These are phyloP conservation scores for Anguilla anguilla DNA, from an alignment of 2,797 vertebrate species.

Conservation along the genomic window DNA sequence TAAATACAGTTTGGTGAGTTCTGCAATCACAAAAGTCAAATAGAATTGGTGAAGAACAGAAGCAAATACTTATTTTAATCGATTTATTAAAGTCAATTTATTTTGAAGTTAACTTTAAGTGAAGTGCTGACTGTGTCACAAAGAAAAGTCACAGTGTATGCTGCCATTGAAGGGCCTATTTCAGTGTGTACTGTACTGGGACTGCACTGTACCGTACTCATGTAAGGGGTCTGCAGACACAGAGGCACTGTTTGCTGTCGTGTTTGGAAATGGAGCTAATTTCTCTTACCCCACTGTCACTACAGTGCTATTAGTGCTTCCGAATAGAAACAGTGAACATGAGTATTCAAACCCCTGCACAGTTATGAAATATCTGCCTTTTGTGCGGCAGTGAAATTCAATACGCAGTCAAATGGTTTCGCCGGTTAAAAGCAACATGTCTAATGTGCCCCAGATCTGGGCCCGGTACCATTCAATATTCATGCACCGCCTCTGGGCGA, in stretches of 20 bases:
- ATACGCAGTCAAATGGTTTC: background rate
- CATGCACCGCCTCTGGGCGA: constrained; percentile 26
- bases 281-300: background rate
- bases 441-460: constrained; percentile 22
- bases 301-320: background rate
- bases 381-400: background rate
- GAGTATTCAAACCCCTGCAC: background rate
- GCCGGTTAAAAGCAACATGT: background rate
- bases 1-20: background rate
- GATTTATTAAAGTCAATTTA: background rate
- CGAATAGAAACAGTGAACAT: background rate
- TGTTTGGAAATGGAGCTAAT: background rate
- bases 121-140: background rate
- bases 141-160: background rate
- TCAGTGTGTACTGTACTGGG: background rate
- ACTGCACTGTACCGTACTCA: background rate
- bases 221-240: background rate
- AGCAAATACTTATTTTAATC: background rate
- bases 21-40: background rate
- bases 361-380: background rate
- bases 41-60: background rate
- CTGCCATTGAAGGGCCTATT: background rate
- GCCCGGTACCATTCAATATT: constrained; percentile 26
- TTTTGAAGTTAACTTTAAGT: background rate
- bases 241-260: background rate